Percentiles rank a stretch among this genome's conserved stretches.
Evolutionary conservation across 2,888 invertebrate genomes (phyloP).

Genomic region (Lampropteryx suffumata): DNA sequence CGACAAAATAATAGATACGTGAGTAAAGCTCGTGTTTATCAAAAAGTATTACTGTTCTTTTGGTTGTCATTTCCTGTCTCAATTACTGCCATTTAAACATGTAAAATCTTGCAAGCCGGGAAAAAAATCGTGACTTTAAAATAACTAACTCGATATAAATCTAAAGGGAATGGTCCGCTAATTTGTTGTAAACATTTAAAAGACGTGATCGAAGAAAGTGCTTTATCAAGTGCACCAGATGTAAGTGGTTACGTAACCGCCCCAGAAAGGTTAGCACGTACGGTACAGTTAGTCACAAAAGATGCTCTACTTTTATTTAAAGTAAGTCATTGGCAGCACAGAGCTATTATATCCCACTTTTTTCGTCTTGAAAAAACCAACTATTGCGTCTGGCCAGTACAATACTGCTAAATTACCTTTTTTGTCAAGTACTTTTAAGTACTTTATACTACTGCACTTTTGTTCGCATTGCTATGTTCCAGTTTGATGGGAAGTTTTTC

Average conservation of each 20-base stretch:
- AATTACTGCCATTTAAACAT: slow-evolving; percentile 4
- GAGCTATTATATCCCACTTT: background rate
- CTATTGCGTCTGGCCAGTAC: no score
- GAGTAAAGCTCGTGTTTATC: no score
- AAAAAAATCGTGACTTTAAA: slow-evolving; percentile 9
- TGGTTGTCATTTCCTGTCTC: background rate
- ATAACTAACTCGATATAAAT: slow-evolving; percentile 5
- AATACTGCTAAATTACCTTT: no score
- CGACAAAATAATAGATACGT: no score
- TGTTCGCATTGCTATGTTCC: no score
- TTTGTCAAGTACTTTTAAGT: no score
- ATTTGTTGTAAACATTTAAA: slow-evolving; percentile 41
- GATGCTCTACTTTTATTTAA: background rate
- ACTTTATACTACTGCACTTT: no score
- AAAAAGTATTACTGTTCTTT: no score
- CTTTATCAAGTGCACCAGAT: slow-evolving; percentile 51
- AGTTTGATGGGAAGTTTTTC: no score
- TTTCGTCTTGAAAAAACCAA: no score
- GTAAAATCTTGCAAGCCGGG: slow-evolving; percentile 1
- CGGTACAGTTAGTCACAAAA: slow-evolving; percentile 2
- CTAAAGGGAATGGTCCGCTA: slow-evolving; percentile 30
- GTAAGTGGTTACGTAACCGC: slow-evolving; percentile 31
- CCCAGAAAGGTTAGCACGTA: slow-evolving; percentile 12
- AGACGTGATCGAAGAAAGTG: slow-evolving; percentile 68
- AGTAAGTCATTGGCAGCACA: background rate